A percentile compares a stretch with the other conserved stretches of the same genome.
phyloP scores from a whole-genome alignment of 2,888 invertebrate species.

The Lasius platythorax region DNA sequence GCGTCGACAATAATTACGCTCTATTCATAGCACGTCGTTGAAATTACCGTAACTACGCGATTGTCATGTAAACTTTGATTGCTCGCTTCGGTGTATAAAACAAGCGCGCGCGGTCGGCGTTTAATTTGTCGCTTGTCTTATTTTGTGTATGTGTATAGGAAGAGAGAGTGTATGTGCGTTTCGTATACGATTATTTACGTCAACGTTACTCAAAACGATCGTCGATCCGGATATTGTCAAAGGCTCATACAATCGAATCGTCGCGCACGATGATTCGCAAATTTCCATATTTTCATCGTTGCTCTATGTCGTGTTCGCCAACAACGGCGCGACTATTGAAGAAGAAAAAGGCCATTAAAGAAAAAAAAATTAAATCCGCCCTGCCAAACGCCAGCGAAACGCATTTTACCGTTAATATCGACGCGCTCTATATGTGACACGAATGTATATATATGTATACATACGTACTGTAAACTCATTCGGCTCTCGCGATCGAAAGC shows the following conservation, averaged over 20 bases:
- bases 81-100: conserved; percentile 26
- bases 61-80: conserved; percentile 54
- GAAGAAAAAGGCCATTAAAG: background rate
- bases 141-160: background rate
- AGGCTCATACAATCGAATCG: background rate
- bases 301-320: background rate
- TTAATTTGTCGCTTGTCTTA: conserved; percentile 48
- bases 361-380: conserved; percentile 14
- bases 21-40: conserved; percentile 30
- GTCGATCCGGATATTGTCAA: background rate
- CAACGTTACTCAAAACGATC: background rate
- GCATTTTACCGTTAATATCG: conserved; percentile 31
- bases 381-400: conserved; percentile 24
- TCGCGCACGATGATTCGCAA: conserved; percentile 10
- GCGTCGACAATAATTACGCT: conserved; percentile 36
- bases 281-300: conserved; percentile 33
- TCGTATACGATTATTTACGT: conserved; percentile 26
- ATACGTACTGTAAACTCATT: background rate
- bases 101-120: background rate
- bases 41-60: conserved; percentile 50
- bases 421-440: background rate
- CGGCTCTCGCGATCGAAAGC: conserved; percentile 12
- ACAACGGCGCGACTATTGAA: background rate
- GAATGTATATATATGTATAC: background rate
- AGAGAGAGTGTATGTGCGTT: background rate